These are phyloP conservation scores for Apostichopus parvimensis DNA, from an alignment of 35 echinoderm and acorn worm genomes.

Conservation along the genomic window DNA sequence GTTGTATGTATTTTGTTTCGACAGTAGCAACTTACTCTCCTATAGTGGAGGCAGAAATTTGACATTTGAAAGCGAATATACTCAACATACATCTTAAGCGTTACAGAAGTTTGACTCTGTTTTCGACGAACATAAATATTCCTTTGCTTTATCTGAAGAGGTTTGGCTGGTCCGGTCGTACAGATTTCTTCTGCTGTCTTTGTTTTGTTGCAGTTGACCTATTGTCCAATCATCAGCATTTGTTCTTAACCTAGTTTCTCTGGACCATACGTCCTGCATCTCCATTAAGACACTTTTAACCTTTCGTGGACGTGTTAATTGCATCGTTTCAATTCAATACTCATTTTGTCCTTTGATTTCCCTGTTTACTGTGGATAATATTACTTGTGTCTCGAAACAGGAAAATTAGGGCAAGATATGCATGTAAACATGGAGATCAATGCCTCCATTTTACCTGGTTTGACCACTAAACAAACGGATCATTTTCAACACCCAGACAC, in stretches of 20 bases:
- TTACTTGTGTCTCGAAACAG: not conserved
- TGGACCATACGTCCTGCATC: not conserved
- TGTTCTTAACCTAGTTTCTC: conserved; percentile 7
- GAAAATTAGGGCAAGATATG: not conserved
- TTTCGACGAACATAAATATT: no score
- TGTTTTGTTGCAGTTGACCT: no score
- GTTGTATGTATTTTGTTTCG: no score
- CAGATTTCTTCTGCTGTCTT: no score
- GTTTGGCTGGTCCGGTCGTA: no score
- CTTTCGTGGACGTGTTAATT: not conserved
- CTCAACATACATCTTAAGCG: no score
- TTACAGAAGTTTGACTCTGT: no score
- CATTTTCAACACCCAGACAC: no score
- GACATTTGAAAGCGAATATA: no score
- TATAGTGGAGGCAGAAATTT: no score
- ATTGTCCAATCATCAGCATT: not conserved
- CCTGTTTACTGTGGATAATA: not conserved
- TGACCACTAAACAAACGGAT: not conserved
- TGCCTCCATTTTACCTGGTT: not conserved
- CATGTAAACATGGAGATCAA: not conserved
- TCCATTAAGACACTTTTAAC: not conserved
- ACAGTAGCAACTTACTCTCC: no score
- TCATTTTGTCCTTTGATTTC: not conserved
- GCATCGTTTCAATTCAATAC: not conserved
- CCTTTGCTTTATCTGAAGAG: no score